Base-by-base conservation (phyloP, 2,797 vertebrate species). In the Serranus cabrilla region DNA sequence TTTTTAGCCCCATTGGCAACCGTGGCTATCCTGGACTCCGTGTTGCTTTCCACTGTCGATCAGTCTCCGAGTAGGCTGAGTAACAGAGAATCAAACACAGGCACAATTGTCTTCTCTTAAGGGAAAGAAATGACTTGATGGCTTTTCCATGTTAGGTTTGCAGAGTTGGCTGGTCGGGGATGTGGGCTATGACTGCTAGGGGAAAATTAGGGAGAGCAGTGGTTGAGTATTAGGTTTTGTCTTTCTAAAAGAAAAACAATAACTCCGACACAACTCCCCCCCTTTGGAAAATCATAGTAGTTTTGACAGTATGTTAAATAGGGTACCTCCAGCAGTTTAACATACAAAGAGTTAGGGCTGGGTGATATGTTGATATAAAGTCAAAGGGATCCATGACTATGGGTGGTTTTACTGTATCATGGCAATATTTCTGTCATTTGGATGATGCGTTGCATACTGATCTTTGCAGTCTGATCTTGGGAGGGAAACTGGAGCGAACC, bases 81-180 rank as follows among this genome's bases (percentile, higher is more conserved):
- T 57, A 82, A 85, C 55, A 70, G 57, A 71, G 57, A 42, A 23
- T 71, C 4, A 68, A 87, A 93, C 90, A 91, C 71, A 80, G 77
- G 60, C 67, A 20, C 87, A 55, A 84, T 93, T 92, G 90, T 93
- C 68, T 78, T 86, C 49, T 80, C 56, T 74, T 37, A 34, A 39
- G 46, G 75, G 42, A 78, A 72, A 82, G 37, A 74, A 80, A 65
- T 52, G 12, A 45, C 37, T 64, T 70, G 73, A 78, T 82, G 78
- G 63, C 65, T 87, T 87, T 91, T 91, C 88, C 88, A 77, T 80
- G 4, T 27, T 70, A 20, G 20, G n/a, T 67, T 68, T 62, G 76
- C 56, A 68, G 42, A 64, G 21, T 82, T 78, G 46, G 66, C 83
- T 42, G 56, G 25, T 63, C n/a, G 27, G 40, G 27, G 40, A 60